phyloP scores from a whole-genome alignment of 2,888 invertebrate species.

The Parnassius apollo region DNA sequence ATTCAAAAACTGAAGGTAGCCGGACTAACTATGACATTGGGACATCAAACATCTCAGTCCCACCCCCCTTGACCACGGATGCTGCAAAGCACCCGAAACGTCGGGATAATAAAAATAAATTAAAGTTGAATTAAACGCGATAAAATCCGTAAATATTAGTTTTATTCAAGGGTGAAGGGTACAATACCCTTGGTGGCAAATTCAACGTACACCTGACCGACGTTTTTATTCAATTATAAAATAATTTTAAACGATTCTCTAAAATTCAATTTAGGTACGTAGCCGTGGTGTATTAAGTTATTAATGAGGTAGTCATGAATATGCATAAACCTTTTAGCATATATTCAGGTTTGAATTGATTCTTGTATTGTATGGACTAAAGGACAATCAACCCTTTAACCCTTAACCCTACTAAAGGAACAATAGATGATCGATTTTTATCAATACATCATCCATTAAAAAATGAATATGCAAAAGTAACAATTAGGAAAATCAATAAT shows the following conservation, averaged over 20 bases:
- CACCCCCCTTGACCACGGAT: no score
- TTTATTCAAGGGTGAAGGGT: no score
- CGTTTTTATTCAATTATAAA: no score
- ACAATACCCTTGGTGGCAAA: no score
- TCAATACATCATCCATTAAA: constrained; percentile 32
- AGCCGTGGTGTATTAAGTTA: constrained; percentile 30
- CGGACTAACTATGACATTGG: no score
- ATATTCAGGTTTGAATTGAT: constrained; percentile 9
- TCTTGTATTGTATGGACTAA: constrained; percentile 14
- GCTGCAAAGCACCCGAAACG: no score
- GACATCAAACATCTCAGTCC: no score
- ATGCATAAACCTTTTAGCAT: constrained; percentile 53
- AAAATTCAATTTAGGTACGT: neutral
- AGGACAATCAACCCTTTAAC: constrained; percentile 31
- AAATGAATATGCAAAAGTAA: constrained; percentile 76
- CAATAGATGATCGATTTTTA: constrained; percentile 31
- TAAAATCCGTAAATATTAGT: no score
- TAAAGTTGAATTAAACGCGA: no score
- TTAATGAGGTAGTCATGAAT: constrained; percentile 65
- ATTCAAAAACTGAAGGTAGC: no score
- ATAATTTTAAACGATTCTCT: neutral
- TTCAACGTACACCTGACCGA: no score
- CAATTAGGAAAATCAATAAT: constrained; percentile 70
- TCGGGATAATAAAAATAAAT: no score
- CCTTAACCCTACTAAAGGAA: constrained; percentile 33